Conservation (phyloP, 2,797 vertebrate genomes). For the Sciurus carolinensis region DNA sequence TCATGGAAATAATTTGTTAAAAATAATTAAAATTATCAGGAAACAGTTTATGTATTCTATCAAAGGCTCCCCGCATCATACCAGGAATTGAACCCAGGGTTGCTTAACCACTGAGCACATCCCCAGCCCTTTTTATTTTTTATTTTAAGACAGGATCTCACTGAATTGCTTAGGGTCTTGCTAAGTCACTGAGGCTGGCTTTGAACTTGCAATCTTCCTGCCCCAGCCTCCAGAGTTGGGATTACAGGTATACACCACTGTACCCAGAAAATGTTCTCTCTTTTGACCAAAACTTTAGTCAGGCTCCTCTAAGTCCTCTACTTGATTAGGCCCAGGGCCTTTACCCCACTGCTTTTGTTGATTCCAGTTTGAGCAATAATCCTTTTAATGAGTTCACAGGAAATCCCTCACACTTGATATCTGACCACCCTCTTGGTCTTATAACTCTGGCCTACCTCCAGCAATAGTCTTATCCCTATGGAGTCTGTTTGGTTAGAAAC, state of each 20-base stretch:
- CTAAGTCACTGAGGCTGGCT: too few species aligned
- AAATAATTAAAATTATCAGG: conserved; percentile 30
- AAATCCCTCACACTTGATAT: not conserved
- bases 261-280: not conserved
- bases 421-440: not conserved
- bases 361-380: not conserved
- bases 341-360: not conserved
- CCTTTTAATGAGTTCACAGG: not conserved
- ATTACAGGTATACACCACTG: too few species aligned
- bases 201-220: too few species aligned
- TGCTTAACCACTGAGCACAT: too few species aligned
- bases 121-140: too few species aligned
- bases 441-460: not conserved
- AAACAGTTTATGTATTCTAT: not conserved
- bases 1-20: not conserved
- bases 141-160: too few species aligned
- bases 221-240: too few species aligned
- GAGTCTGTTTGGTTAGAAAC: not conserved
- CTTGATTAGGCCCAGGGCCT: not conserved
- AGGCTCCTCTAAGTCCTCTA: not conserved
- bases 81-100: too few species aligned
- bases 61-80: not conserved
- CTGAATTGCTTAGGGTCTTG: too few species aligned
- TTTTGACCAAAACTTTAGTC: not conserved
- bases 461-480: not conserved